Conservation (phyloP, 2,797 vertebrate species). For the Triplophysa yarkandensis region DNA sequence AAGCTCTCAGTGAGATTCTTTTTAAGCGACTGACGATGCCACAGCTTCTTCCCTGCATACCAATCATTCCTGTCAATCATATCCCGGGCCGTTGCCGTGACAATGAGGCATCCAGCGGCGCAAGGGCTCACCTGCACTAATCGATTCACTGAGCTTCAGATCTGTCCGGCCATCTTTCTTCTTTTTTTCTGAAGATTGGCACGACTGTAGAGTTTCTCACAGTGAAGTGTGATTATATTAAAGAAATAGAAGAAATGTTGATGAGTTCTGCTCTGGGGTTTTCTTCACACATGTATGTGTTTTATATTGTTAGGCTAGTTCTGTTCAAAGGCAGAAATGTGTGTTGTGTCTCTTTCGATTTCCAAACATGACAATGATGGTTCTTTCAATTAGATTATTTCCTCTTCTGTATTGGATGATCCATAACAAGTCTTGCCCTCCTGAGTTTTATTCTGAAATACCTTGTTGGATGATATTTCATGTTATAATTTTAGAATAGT, state of each 20-base stretch:
- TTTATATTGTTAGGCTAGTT: neutral
- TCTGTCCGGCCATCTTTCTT: neutral
- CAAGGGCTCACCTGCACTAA: conserved; percentile 33
- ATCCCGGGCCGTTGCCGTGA: neutral
- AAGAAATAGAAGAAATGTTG: neutral
- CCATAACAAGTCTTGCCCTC: too few species aligned
- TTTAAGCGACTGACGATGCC: conserved; percentile 7
- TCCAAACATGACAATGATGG: too few species aligned
- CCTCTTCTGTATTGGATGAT: too few species aligned
- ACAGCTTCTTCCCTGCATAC: conserved; percentile 6
- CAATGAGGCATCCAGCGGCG: conserved; percentile 15
- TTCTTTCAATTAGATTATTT: too few species aligned
- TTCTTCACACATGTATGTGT: neutral
- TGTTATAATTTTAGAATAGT: too few species aligned
- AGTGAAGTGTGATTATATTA: neutral
- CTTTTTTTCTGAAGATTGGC: conserved; percentile 3
- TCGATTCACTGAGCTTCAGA: conserved; percentile 9
- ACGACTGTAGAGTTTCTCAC: neutral
- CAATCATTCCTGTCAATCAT: conserved; percentile 38
- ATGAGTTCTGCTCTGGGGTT: neutral
- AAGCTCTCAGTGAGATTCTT: neutral
- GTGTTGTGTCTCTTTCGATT: too few species aligned
- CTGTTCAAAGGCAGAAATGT: neutral
- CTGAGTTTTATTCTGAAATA: too few species aligned
- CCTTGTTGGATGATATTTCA: too few species aligned